These are phyloP conservation scores for Stichodactyla mertensii DNA, from an alignment of 64 coral and sea anemone species.

Conservation along the genomic window DNA sequence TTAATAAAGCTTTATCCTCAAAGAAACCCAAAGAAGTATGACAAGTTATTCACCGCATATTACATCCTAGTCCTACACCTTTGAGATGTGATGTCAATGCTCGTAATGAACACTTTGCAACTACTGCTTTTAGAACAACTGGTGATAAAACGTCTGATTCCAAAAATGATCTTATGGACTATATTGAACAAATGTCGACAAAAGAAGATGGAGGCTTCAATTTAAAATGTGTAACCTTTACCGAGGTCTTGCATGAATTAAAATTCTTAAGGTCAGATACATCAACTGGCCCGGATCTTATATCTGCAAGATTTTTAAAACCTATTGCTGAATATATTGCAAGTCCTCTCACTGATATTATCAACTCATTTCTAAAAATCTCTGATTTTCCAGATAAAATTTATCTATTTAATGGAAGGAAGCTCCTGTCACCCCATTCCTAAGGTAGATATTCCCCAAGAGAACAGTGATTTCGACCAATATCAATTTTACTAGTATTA, in stretches of 20 bases:
- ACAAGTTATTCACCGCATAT: slow-evolving; percentile 15
- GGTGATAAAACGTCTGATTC: background rate
- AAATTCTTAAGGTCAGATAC: slow-evolving; percentile 25
- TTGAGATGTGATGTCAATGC: background rate
- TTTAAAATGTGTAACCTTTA: background rate
- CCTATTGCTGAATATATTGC: slow-evolving; percentile 6
- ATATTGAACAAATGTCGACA: slow-evolving; percentile 2
- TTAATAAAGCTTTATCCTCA: slow-evolving; percentile 43
- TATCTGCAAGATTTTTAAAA: slow-evolving; percentile 41
- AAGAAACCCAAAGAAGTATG: slow-evolving; percentile 25
- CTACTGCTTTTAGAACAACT: background rate
- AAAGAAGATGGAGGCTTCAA: slow-evolving; percentile 23
- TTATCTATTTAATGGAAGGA: slow-evolving; percentile 29
- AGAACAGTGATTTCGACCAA: slow-evolving; percentile 5
- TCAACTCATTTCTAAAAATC: slow-evolving; percentile 33
- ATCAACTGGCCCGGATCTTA: slow-evolving; percentile 42
- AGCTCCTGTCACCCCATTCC: slow-evolving; percentile 43
- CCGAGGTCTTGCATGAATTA: slow-evolving; percentile 21
- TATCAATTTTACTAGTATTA: slow-evolving; percentile 26
- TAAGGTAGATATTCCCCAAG: slow-evolving; percentile 3
- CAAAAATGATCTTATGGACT: background rate
- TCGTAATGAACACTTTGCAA: background rate
- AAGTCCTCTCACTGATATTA: slow-evolving; percentile 30
- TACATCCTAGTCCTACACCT: slow-evolving; percentile 11
- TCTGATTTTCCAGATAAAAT: slow-evolving; percentile 12